Evolutionary conservation across 2,888 invertebrate species (phyloP).

Genomic region (Drosophila sordidapex): DNA sequence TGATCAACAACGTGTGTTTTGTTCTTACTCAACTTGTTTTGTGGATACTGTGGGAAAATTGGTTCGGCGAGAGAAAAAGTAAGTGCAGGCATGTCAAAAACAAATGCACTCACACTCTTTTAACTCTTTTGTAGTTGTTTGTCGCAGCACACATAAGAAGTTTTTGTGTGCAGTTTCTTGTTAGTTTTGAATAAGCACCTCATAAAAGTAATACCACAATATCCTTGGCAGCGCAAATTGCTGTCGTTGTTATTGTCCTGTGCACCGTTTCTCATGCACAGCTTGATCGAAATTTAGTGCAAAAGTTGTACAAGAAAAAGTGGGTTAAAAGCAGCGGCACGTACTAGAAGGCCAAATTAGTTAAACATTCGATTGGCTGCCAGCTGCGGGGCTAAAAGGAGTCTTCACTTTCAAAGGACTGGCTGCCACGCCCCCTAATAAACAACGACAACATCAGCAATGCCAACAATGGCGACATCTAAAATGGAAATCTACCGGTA

Average conservation of each 20-base stretch:
- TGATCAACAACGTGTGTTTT: conserved; percentile 81
- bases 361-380: conserved; percentile 65
- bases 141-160: neutral
- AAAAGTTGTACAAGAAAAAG: conserved; percentile 38
- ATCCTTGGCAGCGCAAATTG: conserved; percentile 67
- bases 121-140: neutral
- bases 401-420: neutral
- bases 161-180: conserved; percentile 47
- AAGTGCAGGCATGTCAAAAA: conserved; percentile 61
- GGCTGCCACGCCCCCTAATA: conserved; percentile 51
- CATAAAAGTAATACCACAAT: conserved; percentile 71
- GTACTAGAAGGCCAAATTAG: conserved; percentile 63
- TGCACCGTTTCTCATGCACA: conserved; percentile 19
- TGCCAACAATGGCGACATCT: conserved; percentile 59
- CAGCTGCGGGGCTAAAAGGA: neutral
- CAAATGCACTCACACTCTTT: conserved; percentile 42
- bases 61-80: conserved; percentile 38
- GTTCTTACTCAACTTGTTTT: conserved; percentile 65
- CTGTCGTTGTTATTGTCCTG: conserved; percentile 14
- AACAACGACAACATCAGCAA: conserved; percentile 40
- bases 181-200: conserved; percentile 67
- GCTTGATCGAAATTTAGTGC: conserved; percentile 59
- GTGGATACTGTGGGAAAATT: conserved; percentile 59
- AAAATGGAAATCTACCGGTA: conserved; percentile 78
- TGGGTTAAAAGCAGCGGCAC: conserved; percentile 35